Evolutionary conservation across 2,888 invertebrate genomes (phyloP).

Genomic region (Diadegma fenestrale): DNA sequence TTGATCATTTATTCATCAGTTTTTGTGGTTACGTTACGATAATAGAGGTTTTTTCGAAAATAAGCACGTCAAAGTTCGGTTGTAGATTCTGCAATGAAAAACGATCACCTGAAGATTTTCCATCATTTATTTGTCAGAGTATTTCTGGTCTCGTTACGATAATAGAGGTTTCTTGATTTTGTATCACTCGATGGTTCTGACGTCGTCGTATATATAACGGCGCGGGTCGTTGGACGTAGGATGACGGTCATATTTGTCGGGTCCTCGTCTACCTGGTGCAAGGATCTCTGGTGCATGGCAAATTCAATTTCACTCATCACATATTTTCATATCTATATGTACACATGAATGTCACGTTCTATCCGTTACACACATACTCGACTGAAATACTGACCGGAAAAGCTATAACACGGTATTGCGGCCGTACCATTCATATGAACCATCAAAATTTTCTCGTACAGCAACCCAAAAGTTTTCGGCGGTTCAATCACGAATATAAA

Average conservation of each 20-base stretch:
- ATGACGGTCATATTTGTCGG: conserved; percentile 30
- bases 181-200: conserved; percentile 37
- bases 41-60: background rate
- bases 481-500: conserved; percentile 10
- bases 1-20: background rate
- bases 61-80: too few relatives aligned
- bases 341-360: conserved; percentile 2
- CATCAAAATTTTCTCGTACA: conserved; percentile 42
- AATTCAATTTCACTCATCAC: conserved; percentile 58
- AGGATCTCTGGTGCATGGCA: conserved; percentile 10
- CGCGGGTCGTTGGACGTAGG: conserved; percentile 9
- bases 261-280: conserved; percentile 6
- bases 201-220: conserved; percentile 7
- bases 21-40: conserved; percentile 22
- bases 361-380: conserved; percentile 3
- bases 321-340: conserved; percentile 42
- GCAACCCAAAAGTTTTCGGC: conserved; percentile 47
- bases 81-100: too few relatives aligned
- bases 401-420: conserved; percentile 51
- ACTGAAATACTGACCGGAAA: conserved; percentile 25
- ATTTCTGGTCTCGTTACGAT: conserved; percentile 30
- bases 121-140: background rate
- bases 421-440: conserved; percentile 33
- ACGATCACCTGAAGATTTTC: background rate
- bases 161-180: conserved; percentile 9